Percentiles rank a stretch among this genome's conserved stretches.
phyloP scores from a whole-genome alignment of 2,797 vertebrate genomes.

The Poliocrania exsul region DNA sequence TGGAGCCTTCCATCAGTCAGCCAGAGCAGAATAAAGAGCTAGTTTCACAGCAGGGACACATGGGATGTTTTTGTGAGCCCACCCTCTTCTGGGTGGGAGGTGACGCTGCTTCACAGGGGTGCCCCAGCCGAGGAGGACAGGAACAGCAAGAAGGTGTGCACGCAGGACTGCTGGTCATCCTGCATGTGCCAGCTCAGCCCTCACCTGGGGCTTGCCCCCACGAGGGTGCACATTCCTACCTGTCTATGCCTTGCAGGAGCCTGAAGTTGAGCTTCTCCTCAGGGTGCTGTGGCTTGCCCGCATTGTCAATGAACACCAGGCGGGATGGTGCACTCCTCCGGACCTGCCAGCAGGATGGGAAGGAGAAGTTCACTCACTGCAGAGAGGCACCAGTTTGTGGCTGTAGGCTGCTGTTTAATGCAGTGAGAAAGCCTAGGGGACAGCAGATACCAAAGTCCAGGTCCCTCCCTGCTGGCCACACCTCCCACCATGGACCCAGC shows the following conservation, averaged over 20 bases:
- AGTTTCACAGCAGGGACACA: not conserved
- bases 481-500: not conserved
- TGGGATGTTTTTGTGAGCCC: not conserved
- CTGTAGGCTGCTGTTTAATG: not conserved
- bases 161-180: not conserved
- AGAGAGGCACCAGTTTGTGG: not conserved
- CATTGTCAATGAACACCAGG: slow-evolving; percentile 93
- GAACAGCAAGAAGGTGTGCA: not conserved
- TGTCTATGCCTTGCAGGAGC: slow-evolving; percentile 87
- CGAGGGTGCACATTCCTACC: slow-evolving; percentile 71
- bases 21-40: not conserved
- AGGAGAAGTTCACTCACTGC: not conserved
- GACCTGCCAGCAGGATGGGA: slow-evolving; percentile 43
- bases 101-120: not conserved
- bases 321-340: slow-evolving; percentile 74
- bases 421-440: not conserved
- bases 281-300: slow-evolving; percentile 83
- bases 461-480: accelerated
- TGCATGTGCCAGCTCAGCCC: accelerated
- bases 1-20: not conserved
- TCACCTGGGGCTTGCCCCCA: accelerated
- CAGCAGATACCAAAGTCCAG: not conserved
- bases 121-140: accelerated
- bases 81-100: not conserved
- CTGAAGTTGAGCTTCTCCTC: slow-evolving; percentile 90